These are phyloP conservation scores for Prolemur simus DNA, from an alignment of 2,113 vertebrate species.

Conservation along the genomic window DNA sequence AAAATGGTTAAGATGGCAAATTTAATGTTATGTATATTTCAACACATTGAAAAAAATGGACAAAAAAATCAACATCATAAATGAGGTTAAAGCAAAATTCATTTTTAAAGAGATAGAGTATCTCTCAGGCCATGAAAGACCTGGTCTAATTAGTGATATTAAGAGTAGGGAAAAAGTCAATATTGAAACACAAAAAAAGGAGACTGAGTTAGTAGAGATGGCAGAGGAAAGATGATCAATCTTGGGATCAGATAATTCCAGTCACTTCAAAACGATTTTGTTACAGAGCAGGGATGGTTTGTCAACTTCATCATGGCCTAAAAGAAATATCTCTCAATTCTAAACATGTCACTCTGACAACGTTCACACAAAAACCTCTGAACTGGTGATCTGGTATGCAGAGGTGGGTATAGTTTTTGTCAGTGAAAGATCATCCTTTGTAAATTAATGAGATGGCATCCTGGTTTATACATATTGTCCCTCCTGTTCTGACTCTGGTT, in stretches of 20 bases:
- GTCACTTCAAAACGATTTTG: not conserved
- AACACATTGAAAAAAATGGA: not conserved
- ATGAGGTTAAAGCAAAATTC: not conserved
- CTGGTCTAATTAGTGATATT: not conserved
- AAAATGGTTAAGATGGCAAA: not conserved
- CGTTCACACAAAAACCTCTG: not conserved
- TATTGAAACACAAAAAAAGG: not conserved
- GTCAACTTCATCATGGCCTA: not conserved
- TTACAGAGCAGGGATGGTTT: not conserved
- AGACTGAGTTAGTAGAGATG: not conserved
- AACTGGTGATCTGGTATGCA: not conserved
- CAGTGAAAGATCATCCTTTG: not conserved
- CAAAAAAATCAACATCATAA: not conserved
- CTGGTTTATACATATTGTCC: not conserved
- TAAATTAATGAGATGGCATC: not conserved
- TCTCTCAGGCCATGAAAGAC: not conserved
- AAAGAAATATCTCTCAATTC: not conserved
- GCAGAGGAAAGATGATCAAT: not conserved
- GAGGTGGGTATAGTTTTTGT: not conserved
- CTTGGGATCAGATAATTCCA: conserved; percentile 7
- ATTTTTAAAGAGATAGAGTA: not conserved
- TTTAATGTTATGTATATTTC: not conserved
- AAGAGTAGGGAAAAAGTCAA: not conserved
- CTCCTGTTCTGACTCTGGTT: not conserved
- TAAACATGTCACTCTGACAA: not conserved